Percentiles rank a stretch among this genome's conserved stretches.
Evolutionary conservation across 2,113 vertebrate species (phyloP).

Genomic region (Scolopax mira): DNA sequence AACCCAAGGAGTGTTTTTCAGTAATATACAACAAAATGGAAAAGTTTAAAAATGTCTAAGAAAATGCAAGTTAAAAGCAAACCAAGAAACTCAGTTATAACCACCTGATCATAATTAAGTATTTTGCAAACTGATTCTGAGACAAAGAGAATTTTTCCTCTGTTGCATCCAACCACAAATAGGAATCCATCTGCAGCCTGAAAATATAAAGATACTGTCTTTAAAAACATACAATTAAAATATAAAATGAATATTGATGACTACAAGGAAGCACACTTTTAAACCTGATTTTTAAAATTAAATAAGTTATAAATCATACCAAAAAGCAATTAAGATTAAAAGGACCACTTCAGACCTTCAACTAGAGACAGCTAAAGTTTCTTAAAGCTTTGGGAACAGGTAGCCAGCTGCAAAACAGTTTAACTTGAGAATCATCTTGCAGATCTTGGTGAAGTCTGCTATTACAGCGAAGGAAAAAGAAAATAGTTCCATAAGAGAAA

Average conservation of each 20-base stretch:
- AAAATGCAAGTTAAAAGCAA: not conserved
- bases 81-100: not conserved
- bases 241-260: not conserved
- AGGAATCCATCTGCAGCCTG: constrained; percentile 92
- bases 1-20: not conserved
- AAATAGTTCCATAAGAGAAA: not conserved
- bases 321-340: not conserved
- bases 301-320: not conserved
- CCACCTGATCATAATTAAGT: constrained; percentile 87
- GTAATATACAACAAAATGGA: not conserved
- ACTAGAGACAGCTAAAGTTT: not conserved
- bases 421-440: not conserved
- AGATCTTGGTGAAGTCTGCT: not conserved
- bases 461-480: not conserved
- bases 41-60: not conserved
- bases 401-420: not conserved
- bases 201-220: constrained; percentile 15
- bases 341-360: not conserved
- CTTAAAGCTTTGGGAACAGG: not conserved
- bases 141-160: constrained; percentile 91
- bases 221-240: not conserved
- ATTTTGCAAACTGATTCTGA: constrained; percentile 90
- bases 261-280: not conserved
- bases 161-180: constrained; percentile 91
- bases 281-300: not conserved